Conservation (phyloP, 2,113 vertebrate genomes). For the Halcyon malimbica region DNA sequence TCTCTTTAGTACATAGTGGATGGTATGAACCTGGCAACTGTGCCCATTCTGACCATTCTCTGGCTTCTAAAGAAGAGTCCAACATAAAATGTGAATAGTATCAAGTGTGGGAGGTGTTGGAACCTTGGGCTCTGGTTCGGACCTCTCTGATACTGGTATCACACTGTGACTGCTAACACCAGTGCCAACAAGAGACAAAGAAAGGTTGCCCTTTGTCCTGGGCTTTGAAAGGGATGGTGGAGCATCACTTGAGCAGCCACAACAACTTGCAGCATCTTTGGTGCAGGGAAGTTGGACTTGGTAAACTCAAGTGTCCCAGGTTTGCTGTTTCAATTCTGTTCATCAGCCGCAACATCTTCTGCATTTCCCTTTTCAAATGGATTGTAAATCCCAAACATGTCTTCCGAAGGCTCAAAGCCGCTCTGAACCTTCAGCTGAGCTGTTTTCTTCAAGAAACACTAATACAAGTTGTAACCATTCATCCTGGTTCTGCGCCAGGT, state of each 20-base stretch:
- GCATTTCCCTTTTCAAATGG: background rate
- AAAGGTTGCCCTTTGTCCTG: background rate
- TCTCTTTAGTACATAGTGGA: background rate
- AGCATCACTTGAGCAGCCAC: background rate
- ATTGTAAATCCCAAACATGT: background rate
- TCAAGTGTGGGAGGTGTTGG: background rate
- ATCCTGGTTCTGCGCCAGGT: background rate
- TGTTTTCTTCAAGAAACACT: slow-evolving; percentile 2
- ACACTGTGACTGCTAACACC: background rate
- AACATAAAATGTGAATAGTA: background rate
- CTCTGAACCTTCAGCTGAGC: background rate
- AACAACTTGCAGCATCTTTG: background rate
- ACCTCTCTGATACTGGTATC: background rate
- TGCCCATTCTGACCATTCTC: background rate
- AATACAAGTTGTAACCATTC: slow-evolving; percentile 11
- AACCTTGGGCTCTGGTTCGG: background rate
- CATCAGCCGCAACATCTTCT: background rate
- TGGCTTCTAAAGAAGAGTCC: background rate
- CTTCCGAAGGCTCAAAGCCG: background rate
- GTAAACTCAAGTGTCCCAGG: background rate
- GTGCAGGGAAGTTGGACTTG: background rate
- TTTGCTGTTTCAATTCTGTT: background rate
- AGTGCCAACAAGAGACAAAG: background rate
- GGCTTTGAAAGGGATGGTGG: background rate
- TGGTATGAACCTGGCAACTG: background rate